These are phyloP conservation scores for Lucilia sericata DNA, from an alignment of 1,140 invertebrate genomes.

Conservation along the genomic window DNA sequence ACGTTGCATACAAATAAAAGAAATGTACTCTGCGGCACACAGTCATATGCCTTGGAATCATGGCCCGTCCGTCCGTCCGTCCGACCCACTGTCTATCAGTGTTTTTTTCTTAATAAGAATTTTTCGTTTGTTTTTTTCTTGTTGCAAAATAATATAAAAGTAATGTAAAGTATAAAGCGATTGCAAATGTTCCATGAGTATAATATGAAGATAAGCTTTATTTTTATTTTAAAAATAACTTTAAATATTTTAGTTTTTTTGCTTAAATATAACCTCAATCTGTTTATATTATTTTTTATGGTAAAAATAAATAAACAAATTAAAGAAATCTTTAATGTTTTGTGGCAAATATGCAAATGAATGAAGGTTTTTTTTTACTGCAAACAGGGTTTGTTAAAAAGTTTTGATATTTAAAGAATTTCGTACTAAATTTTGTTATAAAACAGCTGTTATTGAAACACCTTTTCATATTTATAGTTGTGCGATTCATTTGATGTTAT, in stretches of 20 bases:
- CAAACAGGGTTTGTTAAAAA: too few relatives aligned
- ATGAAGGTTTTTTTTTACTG: too few relatives aligned
- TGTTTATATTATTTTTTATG: not conserved
- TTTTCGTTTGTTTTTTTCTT: not conserved
- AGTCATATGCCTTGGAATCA: not conserved
- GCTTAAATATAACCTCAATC: not conserved
- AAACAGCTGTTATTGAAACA: not conserved
- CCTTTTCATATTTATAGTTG: not conserved
- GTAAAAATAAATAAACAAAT: not conserved
- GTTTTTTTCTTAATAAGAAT: too few relatives aligned
- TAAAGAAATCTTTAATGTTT: not conserved
- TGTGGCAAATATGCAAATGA: too few relatives aligned
- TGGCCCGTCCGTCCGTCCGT: not conserved
- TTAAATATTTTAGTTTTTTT: too few relatives aligned
- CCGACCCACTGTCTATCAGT: too few relatives aligned
- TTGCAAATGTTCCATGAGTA: not conserved
- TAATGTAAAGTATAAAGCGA: not conserved
- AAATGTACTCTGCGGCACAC: not conserved
- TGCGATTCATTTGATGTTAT: not conserved
- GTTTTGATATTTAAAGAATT: too few relatives aligned
- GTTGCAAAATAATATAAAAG: not conserved
- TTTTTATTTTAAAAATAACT: not conserved
- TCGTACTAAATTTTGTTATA: not conserved
- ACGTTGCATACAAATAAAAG: not conserved
- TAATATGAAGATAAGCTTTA: not conserved